Conservation (phyloP, 2,113 vertebrate genomes). For the Coptodon rendalli region DNA sequence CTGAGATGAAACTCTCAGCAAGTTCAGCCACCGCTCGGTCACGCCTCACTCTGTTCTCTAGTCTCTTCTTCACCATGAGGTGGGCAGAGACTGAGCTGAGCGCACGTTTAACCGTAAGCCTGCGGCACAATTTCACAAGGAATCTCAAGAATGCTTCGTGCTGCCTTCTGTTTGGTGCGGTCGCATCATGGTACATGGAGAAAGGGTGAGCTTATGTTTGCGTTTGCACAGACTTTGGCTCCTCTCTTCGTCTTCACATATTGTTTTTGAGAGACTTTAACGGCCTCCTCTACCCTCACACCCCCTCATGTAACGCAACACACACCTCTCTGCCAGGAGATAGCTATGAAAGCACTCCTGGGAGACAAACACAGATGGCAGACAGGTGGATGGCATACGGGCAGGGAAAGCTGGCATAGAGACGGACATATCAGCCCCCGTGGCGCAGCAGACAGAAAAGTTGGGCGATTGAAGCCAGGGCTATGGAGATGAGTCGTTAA, state of each 20-base stretch:
- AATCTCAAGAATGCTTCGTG: slow-evolving; percentile 51
- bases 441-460: not conserved
- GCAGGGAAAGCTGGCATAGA: slow-evolving; percentile 2
- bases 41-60: not conserved
- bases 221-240: not conserved
- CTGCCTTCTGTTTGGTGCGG: slow-evolving; percentile 11
- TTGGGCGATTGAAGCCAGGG: not conserved
- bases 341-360: not conserved
- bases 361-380: slow-evolving; percentile 38
- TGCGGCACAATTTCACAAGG: slow-evolving; percentile 8
- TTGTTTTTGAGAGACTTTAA: not conserved
- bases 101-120: not conserved
- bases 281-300: no score
- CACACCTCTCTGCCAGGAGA: not conserved
- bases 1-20: not conserved
- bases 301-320: not conserved
- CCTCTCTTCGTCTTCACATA: not conserved
- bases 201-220: not conserved
- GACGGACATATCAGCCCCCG: not conserved
- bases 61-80: not conserved
- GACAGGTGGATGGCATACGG: slow-evolving; percentile 13
- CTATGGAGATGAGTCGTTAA: not conserved
- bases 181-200: not conserved
- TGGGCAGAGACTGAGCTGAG: not conserved
- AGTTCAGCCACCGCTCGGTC: not conserved